Evolutionary conservation across 1,140 invertebrate genomes (phyloP).

Genomic region (Drosophila pruinosa): DNA sequence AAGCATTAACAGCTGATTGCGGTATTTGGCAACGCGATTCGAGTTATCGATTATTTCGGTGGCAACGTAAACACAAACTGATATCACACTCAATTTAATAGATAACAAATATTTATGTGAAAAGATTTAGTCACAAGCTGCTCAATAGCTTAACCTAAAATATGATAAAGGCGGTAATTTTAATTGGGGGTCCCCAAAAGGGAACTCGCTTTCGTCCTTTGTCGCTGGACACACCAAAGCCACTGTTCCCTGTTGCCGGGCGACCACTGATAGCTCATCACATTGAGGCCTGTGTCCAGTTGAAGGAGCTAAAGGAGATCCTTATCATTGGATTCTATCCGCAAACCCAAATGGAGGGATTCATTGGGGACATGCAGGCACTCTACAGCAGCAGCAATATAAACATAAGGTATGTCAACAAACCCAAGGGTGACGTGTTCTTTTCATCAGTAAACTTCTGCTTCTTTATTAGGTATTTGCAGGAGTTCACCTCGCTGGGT

Average conservation of each 20-base stretch:
- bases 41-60: conserved; percentile 18
- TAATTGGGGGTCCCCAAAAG: conserved; percentile 90
- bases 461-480: conserved; percentile 88
- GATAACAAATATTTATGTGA: conserved; percentile 20
- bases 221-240: conserved; percentile 98
- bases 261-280: conserved; percentile 97
- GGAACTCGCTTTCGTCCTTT: conserved; percentile 97
- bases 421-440: conserved; percentile 22
- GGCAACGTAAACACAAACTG: conserved; percentile 66
- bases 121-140: conserved; percentile 49
- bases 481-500: conserved; percentile 97
- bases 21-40: conserved; percentile 12
- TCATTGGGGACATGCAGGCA: conserved; percentile 92
- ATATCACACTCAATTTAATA: conserved; percentile 23
- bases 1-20: conserved; percentile 11
- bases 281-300: conserved; percentile 95
- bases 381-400: conserved; percentile 93
- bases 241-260: conserved; percentile 98
- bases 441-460: neutral
- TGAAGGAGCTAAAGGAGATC: conserved; percentile 93
- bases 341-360: conserved; percentile 90
- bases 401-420: conserved; percentile 87
- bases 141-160: conserved; percentile 2
- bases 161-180: conserved; percentile 90
- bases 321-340: conserved; percentile 97